Percentiles rank a stretch among this genome's conserved stretches.
phyloP scores from a whole-genome alignment of 2,888 invertebrate genomes.

The Crioceris asparagi region DNA sequence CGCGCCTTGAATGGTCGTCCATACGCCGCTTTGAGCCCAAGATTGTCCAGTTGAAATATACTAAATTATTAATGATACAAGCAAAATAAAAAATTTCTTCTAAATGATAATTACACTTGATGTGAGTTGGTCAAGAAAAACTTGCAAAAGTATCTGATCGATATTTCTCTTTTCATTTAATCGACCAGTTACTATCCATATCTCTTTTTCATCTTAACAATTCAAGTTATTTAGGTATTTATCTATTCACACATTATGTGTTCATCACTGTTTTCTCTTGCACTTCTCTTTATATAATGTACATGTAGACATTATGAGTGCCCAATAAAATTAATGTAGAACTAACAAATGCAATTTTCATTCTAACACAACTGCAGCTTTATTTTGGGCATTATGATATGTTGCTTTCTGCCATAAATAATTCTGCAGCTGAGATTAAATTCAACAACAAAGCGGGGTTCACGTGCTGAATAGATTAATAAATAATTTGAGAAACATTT shows the following conservation, averaged over 20 bases:
- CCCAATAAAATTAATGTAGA: conserved; percentile 39
- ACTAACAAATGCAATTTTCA: conserved; percentile 35
- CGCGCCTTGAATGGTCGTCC: too few species aligned
- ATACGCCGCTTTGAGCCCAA: too few species aligned
- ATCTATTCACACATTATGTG: conserved; percentile 3
- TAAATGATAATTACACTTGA: too few species aligned
- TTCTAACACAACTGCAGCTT: conserved; percentile 18
- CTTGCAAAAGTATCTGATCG: too few species aligned
- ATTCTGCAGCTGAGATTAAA: conserved; percentile 11
- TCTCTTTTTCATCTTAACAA: conserved; percentile 10
- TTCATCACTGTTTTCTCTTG: conserved; percentile 23
- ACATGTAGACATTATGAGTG: conserved; percentile 33
- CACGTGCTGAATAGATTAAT: conserved; percentile 21
- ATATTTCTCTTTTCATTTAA: too few species aligned
- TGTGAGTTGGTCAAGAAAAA: too few species aligned
- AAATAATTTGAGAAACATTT: conserved; percentile 16
- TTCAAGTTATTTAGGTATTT: conserved; percentile 7
- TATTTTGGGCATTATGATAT: conserved; percentile 20
- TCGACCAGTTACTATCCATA: too few species aligned
- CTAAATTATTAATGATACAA: too few species aligned
- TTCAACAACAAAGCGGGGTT: conserved; percentile 39
- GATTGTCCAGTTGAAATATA: too few species aligned
- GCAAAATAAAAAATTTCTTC: too few species aligned
- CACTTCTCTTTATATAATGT: conserved; percentile 17
- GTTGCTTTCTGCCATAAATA: conserved; percentile 20